These are phyloP conservation scores for Perizoma flavofasciatum DNA, from an alignment of 2,888 invertebrate species.

Conservation along the genomic window DNA sequence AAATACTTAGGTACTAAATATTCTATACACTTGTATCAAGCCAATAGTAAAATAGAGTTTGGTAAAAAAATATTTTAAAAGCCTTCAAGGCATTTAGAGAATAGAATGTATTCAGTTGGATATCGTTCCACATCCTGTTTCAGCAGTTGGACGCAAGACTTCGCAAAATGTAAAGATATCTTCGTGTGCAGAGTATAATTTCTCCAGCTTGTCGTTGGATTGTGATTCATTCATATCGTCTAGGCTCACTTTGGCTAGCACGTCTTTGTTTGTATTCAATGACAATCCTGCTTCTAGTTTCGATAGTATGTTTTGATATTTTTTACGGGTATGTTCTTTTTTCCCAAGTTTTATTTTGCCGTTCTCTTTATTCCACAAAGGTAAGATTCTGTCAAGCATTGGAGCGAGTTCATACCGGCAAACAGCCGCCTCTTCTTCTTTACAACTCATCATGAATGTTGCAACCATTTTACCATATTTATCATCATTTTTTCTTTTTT, in stretches of 20 bases:
- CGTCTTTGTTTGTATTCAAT: too few relatives aligned
- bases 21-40: too few relatives aligned
- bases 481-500: too few relatives aligned
- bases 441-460: conserved; percentile 43
- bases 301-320: conserved; percentile 45
- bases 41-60: background rate
- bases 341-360: conserved; percentile 28
- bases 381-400: conserved; percentile 42
- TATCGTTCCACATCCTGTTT: too few relatives aligned
- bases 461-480: conserved; percentile 32
- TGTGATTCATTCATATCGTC: conserved; percentile 11
- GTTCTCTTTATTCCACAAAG: conserved; percentile 37
- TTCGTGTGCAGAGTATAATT: conserved; percentile 29
- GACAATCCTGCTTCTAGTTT: conserved; percentile 45
- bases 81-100: too few relatives aligned
- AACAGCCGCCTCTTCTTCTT: conserved; percentile 46
- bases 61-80: too few relatives aligned
- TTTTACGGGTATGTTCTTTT: conserved; percentile 45
- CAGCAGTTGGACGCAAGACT: conserved; percentile 33
- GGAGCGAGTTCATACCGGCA: conserved; percentile 44
- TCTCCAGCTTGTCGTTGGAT: conserved; percentile 11
- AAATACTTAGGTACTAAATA: too few relatives aligned
- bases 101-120: too few relatives aligned
- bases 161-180: conserved; percentile 37
- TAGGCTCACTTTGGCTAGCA: conserved; percentile 19